Evolutionary conservation across 2,113 vertebrate genomes (phyloP), one percentile per base, ranked within the genome.

Genomic region (Mugil cephalus): DNA sequence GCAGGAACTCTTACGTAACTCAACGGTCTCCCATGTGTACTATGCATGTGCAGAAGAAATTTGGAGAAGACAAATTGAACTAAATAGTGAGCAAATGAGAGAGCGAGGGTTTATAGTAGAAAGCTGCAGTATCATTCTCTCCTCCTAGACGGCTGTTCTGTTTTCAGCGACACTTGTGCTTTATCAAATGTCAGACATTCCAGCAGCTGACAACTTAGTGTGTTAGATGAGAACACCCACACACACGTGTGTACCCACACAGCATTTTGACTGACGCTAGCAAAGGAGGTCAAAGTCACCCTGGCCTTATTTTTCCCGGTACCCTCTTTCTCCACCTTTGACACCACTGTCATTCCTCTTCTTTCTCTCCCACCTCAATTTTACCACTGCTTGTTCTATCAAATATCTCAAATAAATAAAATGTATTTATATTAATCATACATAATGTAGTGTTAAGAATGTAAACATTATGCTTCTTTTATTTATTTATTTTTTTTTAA

Each of bases 171-270:
- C 82, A 73, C 83, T 50, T 77, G 59, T 34, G 66, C 65, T 87
- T 77, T 70, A 83, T 83, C 40, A 5, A 77, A 61, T 71, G 72
- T 74, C 71, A 67, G 69, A 35, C 61, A 24, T 74, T 79, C 38
- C 65, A 77, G 64, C 73, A 79, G 70, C 73, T 75, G 82, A 79
- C 75, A 76, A 43, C 59, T 68, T 21, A 47, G 40, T 69, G 83
- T 85, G 80, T 86, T 39, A 51, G 40, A 83, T 8, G 30, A 53
- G 62, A 74, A 73, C 45, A 59, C 54, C 15, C 36, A 47, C 19
- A 30, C 34, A 55, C 45, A 53, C 11, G 21, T 58, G 60, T 6
- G 8, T 35, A 64, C 15, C 34, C 47, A 56, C 52, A 48, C 2
- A 45, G 42, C 46, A 61, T 18, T 38, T 47, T 77, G 65, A 74